phyloP scores from a whole-genome alignment of 2,113 vertebrate species.

The Hoplias malabaricus region DNA sequence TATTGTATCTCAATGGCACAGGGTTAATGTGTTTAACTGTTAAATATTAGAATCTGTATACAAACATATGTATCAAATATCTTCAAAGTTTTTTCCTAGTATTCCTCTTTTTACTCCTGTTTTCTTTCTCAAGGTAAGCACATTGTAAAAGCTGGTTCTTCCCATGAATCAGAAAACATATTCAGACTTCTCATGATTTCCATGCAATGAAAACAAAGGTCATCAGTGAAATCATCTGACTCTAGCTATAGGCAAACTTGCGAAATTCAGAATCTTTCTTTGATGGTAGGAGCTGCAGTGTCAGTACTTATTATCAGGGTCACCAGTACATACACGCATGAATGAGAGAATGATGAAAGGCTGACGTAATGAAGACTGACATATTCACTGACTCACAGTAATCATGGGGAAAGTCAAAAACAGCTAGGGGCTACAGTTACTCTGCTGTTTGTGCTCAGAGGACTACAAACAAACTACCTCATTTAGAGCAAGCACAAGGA shows the following conservation, averaged over 20 bases:
- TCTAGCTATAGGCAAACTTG: neutral
- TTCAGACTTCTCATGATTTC: neutral
- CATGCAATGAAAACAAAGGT: neutral
- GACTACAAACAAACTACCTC: neutral
- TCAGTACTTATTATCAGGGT: slow-evolving; percentile 43
- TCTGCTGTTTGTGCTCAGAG: slow-evolving; percentile 7
- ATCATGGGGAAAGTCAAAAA: slow-evolving; percentile 1
- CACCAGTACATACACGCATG: slow-evolving; percentile 9
- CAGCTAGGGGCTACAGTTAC: slow-evolving; percentile 37
- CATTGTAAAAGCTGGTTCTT: neutral
- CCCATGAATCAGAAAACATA: neutral
- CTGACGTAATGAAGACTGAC: slow-evolving; percentile 37
- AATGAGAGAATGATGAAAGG: neutral
- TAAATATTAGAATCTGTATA: no score
- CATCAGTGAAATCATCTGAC: neutral
- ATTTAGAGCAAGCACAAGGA: neutral
- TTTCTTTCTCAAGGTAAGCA: neutral
- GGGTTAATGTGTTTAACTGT: no score
- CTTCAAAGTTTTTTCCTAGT: no score
- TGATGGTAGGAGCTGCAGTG: neutral
- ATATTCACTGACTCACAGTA: slow-evolving; percentile 31
- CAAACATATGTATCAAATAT: no score
- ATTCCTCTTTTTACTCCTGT: neutral
- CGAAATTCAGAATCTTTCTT: neutral
- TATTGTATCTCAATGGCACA: no score